Base-by-base conservation (phyloP, 2,797 vertebrate species). In the Parambassis ranga region DNA sequence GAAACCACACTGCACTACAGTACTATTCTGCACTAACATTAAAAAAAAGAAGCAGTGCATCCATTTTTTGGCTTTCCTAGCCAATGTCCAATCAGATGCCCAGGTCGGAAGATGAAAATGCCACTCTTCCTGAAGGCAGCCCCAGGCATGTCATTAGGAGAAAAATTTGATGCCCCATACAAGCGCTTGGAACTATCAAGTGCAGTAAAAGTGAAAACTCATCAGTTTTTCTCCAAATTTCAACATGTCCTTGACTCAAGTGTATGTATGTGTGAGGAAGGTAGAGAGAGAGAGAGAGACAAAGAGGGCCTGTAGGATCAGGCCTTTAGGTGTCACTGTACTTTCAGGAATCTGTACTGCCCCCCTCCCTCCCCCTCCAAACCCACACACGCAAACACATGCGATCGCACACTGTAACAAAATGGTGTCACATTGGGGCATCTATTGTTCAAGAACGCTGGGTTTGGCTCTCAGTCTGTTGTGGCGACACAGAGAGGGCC, bases 301-400 rank as follows among this genome's bases (percentile, higher is more conserved):
- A 18, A 51, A 65, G 52, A 49, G 83, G 75, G 77, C 63, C 82
- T 84, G 79, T 83, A 84, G 92, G 92, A 91, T 90, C 89, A 94
- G 94, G 83, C 96, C 95, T 98, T 97, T 96, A 98, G 95, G 95
- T 96, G 96, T 97, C 96, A 97, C 95, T 95, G 93, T 96, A 95
- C 92, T 94, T 96, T 96, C 94, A 96, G 91, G 90, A 96, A 95
- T 95, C 85, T 75, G 53, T 46, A 83, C 79, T 75, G 73, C 77
- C 68, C 75, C 48, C 26, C 24, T n/a, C 77, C 68, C 75, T 48
- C 26, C 24, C 77, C 68, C 75, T 48, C 26, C 24, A 55, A 46
- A 42, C 44, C 38, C 18, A 22, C 36, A 44, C 35, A 22, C 76
- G 65, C 70, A 75, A 57, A 71, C 56, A 75, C 71, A 55, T n/a